A percentile compares a stretch with the other conserved stretches of the same genome.
These are phyloP conservation scores for Melanerpes formicivorus DNA, from an alignment of 2,113 vertebrate species.

Conservation along the genomic window DNA sequence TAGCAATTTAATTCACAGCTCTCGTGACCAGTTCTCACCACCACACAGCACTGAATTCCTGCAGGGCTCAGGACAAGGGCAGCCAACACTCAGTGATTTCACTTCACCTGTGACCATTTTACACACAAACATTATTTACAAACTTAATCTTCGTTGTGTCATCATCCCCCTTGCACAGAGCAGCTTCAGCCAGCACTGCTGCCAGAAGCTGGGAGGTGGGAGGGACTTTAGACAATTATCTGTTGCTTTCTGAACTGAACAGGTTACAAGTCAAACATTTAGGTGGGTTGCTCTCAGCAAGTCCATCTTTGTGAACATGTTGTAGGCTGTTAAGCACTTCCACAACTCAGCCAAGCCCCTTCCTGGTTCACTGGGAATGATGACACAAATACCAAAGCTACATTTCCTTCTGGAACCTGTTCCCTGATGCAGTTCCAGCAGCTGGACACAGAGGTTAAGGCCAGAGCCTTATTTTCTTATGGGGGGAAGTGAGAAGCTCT, in stretches of 20 bases:
- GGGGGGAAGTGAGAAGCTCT: too few relatives aligned
- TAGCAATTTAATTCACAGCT: constrained; percentile 33
- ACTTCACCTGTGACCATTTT: not conserved
- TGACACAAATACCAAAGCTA: not conserved
- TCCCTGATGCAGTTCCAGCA: not conserved
- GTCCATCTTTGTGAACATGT: not conserved
- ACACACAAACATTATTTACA: not conserved
- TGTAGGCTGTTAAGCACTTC: not conserved
- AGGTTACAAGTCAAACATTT: not conserved
- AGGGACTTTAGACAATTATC: not conserved
- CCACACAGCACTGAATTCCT: not conserved
- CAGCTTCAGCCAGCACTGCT: not conserved
- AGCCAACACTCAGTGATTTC: not conserved
- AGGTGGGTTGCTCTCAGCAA: not conserved
- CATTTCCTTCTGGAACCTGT: not conserved
- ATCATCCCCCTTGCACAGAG: not conserved
- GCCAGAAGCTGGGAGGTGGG: not conserved
- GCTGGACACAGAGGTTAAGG: not conserved
- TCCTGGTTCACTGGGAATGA: not conserved
- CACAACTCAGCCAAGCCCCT: not conserved
- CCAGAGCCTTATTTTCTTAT: too few relatives aligned
- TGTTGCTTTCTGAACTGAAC: not conserved
- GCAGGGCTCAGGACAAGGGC: not conserved
- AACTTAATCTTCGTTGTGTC: not conserved
- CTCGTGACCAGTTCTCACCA: not conserved